Evolutionary conservation across 2,888 invertebrate genomes (phyloP).

Genomic region (Phalera bucephala): DNA sequence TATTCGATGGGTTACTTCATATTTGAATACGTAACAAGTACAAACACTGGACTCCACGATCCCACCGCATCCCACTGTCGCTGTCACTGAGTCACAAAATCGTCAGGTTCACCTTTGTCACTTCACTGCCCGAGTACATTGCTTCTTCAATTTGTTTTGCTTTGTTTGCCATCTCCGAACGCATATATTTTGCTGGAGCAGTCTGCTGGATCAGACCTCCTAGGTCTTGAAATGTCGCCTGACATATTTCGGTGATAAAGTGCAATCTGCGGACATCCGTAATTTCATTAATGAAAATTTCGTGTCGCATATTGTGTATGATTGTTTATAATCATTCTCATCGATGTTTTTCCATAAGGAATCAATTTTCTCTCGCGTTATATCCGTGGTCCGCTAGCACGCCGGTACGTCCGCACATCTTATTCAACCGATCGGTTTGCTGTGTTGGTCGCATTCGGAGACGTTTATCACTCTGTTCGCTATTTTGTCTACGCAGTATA

Average conservation of each 20-base stretch:
- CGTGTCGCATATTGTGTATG: constrained; percentile 15
- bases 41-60: constrained; percentile 16
- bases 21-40: constrained; percentile 35
- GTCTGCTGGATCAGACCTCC: neutral
- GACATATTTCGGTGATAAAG: neutral
- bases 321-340: constrained; percentile 12
- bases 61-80: constrained; percentile 29
- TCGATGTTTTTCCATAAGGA: constrained; percentile 18
- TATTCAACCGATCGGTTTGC: constrained; percentile 86
- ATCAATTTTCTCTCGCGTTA: constrained; percentile 20
- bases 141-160: constrained; percentile 16
- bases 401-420: constrained; percentile 83
- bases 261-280: neutral
- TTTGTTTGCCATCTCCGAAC: constrained; percentile 12
- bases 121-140: constrained; percentile 18
- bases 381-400: constrained; percentile 52
- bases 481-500: constrained; percentile 90
- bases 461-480: constrained; percentile 89
- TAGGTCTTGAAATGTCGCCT: neutral
- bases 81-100: constrained; percentile 30
- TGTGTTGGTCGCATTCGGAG: constrained; percentile 85
- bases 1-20: constrained; percentile 75
- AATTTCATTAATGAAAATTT: constrained; percentile 12
- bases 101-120: constrained; percentile 30
- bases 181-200: constrained; percentile 2